Evolutionary conservation across 1,140 invertebrate species (phyloP).

Genomic region (Scaptomyza graminum): DNA sequence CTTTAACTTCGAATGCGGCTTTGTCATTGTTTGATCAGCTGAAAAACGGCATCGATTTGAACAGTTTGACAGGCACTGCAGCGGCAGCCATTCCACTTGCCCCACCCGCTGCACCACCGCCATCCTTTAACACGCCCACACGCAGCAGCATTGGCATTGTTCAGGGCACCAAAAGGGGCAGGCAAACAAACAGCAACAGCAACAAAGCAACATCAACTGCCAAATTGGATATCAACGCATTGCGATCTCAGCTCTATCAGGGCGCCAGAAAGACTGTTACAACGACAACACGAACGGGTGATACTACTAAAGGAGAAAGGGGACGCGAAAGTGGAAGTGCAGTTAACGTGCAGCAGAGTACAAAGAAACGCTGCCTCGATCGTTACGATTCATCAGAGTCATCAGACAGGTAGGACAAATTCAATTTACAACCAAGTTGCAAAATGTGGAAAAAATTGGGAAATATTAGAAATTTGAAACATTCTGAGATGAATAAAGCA

Average conservation of each 20-base stretch:
- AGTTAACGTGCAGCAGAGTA: constrained; percentile 85
- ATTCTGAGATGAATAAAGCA: not conserved
- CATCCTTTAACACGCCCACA: not conserved
- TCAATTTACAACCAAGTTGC: not conserved
- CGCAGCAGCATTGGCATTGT: constrained; percentile 59
- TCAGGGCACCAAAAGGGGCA: constrained; percentile 59
- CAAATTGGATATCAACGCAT: constrained; percentile 71
- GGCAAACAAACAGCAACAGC: constrained; percentile 6
- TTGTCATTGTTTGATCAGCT: constrained; percentile 83
- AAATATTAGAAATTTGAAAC: not conserved
- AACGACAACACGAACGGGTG: constrained; percentile 18
- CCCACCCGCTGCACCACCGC: constrained; percentile 34
- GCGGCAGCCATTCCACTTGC: constrained; percentile 24
- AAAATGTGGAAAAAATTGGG: not conserved
- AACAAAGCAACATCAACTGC: constrained; percentile 12
- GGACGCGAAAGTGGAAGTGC: constrained; percentile 3
- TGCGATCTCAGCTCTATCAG: constrained; percentile 77
- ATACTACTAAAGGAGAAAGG: constrained; percentile 1
- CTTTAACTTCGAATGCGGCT: constrained; percentile 58
- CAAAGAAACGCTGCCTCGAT: constrained; percentile 93
- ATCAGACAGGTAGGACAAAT: constrained; percentile 90
- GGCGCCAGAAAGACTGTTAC: constrained; percentile 56
- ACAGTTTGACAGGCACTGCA: constrained; percentile 54
- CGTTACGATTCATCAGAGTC: constrained; percentile 95
- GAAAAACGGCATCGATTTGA: constrained; percentile 78